These are phyloP conservation scores for Mustela nigripes DNA, from an alignment of 2,113 vertebrate species.

Conservation along the genomic window DNA sequence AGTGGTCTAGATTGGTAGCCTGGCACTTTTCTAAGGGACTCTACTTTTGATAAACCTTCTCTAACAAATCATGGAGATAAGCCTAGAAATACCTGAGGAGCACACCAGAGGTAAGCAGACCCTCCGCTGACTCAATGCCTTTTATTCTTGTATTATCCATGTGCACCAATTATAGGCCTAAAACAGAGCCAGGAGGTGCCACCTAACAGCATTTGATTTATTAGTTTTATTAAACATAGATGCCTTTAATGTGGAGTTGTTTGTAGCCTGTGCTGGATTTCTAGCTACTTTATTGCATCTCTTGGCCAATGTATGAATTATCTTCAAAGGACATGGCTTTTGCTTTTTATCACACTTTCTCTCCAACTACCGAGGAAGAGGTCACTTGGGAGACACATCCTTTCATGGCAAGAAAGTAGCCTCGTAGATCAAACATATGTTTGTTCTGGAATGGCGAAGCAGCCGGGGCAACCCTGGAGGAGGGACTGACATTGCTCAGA, in stretches of 20 bases:
- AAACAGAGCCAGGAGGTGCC: constrained; percentile 76
- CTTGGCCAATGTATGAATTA: constrained; percentile 87
- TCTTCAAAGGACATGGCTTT: constrained; percentile 86
- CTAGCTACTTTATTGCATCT: constrained; percentile 84
- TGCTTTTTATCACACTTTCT: constrained; percentile 84
- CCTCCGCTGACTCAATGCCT: constrained; percentile 62
- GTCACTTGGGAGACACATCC: constrained; percentile 80
- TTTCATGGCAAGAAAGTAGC: constrained; percentile 82
- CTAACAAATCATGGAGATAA: not conserved
- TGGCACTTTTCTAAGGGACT: not conserved
- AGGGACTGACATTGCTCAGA: not conserved
- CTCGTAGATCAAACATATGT: constrained; percentile 70
- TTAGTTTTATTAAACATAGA: constrained; percentile 85
- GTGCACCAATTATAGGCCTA: constrained; percentile 72
- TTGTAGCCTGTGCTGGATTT: constrained; percentile 82
- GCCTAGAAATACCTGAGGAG: not conserved
- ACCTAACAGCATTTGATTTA: constrained; percentile 84
- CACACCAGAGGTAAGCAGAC: not conserved
- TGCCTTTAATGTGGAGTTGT: constrained; percentile 86
- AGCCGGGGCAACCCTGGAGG: constrained; percentile 50
- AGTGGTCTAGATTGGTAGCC: not conserved
- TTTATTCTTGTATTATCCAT: constrained; percentile 58
- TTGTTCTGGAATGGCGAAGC: constrained; percentile 72
- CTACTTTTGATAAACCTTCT: not conserved
- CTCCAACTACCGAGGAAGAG: constrained; percentile 77